Evolutionary conservation across 2,113 vertebrate genomes (phyloP), one percentile per base, ranked within the genome.

Genomic region (Pleuronectes platessa): DNA sequence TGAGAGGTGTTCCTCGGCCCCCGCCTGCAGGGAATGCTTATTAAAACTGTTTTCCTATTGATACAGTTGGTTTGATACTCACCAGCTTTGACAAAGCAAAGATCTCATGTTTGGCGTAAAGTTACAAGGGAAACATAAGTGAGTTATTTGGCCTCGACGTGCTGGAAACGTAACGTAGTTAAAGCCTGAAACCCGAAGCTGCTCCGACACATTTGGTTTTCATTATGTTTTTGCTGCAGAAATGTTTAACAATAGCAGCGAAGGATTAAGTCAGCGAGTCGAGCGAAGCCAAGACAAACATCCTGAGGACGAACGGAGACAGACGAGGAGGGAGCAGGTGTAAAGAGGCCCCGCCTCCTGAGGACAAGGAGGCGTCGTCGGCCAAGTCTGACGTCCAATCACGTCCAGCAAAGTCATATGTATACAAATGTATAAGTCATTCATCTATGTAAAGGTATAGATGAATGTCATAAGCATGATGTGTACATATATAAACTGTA

Each of bases 21-120:
- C 67, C 87, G 85, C 90, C 82, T 82, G 90, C 40, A 42, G 40
- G 91, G 91, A 91, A 87, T 78, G 88, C 86, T 90, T 91, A 93
- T 93, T 93, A 93, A 92, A 93, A 88, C 88, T 87, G 89, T 92
- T 93, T 93, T 93, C 87, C 84, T 92, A 91, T 93, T 84, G 91
- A 92, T 93, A 88, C 88, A 88, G 88, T 90, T 88, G 91, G 91
- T 90, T 94, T 92, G 93, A 94, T 92, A 80, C 88, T 93, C 71
- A 91, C 87, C 92, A 90, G 88, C 78, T 93, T 83, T 92, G 94
- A 94, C 93, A 93, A 91, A 93, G 89, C 90, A 91, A 94, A 92
- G 92, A 93, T 93, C 89, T 94, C 92, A 93, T 93, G 91, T 93
- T 94, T 94, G 93, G 92, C 89, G 68, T 93, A 91, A 91, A 83